Evolutionary conservation across 2,888 invertebrate genomes (phyloP).

Genomic region (Operophtera brumata): DNA sequence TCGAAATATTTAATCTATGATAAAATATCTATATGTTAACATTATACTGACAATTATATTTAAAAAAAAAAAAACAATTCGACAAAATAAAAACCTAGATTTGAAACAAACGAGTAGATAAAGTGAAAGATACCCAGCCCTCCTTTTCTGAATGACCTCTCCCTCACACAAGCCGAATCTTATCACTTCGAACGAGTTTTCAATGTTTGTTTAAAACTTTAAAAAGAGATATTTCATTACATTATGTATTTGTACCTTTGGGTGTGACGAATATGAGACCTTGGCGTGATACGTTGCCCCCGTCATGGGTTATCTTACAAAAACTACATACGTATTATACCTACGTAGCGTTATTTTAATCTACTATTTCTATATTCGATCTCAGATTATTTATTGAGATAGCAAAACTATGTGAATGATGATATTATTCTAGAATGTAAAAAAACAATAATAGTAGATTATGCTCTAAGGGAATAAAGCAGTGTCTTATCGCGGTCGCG

Average conservation of each 20-base stretch:
- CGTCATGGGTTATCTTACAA: conserved; percentile 13
- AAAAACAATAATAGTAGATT: too few species aligned
- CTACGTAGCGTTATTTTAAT: background rate
- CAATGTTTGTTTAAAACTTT: conserved; percentile 3
- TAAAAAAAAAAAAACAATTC: too few species aligned
- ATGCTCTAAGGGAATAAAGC: too few species aligned
- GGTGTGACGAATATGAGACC: conserved; percentile 20
- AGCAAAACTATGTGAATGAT: too few species aligned
- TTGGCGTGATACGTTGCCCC: conserved; percentile 22
- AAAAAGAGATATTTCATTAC: background rate
- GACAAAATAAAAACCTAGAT: too few species aligned
- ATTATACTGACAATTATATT: too few species aligned
- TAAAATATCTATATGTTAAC: too few species aligned
- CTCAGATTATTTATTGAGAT: background rate
- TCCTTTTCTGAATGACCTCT: background rate
- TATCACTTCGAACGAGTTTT: conserved; percentile 13
- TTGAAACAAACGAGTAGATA: too few species aligned
- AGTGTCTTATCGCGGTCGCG: too few species aligned
- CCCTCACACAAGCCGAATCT: conserved; percentile 1
- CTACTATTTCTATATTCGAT: background rate
- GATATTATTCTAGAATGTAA: too few species aligned
- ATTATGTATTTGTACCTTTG: conserved; percentile 1
- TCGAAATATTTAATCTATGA: too few species aligned
- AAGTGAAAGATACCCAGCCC: too few species aligned
- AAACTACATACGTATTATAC: conserved; percentile 1